Evolutionary conservation across 92 coral and sea anemone species (phyloP).

Genomic region (Bergia puertoricense): DNA sequence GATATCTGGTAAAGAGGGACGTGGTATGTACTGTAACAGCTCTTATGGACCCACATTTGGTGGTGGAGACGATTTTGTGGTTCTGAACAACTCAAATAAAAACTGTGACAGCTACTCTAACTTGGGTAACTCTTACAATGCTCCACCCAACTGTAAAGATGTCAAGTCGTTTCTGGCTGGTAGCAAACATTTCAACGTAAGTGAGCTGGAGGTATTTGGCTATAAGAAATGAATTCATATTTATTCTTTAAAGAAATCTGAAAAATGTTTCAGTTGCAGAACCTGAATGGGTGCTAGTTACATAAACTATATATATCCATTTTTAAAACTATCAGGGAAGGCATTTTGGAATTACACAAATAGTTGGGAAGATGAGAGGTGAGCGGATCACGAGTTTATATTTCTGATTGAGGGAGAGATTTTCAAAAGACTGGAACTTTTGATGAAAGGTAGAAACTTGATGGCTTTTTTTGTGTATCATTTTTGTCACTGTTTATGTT

Average conservation of each 20-base stretch:
- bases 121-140: background rate
- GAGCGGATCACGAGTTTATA: too few relatives aligned
- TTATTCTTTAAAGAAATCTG: background rate
- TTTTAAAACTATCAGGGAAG: too few relatives aligned
- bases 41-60: background rate
- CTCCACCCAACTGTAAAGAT: background rate
- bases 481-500: too few relatives aligned
- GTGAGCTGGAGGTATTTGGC: constrained; percentile 54
- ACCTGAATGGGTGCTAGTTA: background rate
- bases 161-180: constrained; percentile 42
- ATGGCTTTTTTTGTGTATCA: too few relatives aligned
- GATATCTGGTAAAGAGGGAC: constrained; percentile 11
- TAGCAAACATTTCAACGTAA: constrained; percentile 9
- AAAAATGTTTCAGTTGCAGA: too few relatives aligned
- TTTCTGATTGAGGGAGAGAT: too few relatives aligned
- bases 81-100: background rate
- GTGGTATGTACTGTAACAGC: background rate
- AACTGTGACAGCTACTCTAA: background rate
- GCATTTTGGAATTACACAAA: too few relatives aligned
- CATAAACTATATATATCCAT: background rate
- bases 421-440: too few relatives aligned
- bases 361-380: too few relatives aligned
- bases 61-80: background rate
- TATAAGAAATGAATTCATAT: background rate
- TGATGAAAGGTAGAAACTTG: too few relatives aligned